Conservation (phyloP, 2,113 vertebrate genomes). For the Myiagra hebetior region DNA sequence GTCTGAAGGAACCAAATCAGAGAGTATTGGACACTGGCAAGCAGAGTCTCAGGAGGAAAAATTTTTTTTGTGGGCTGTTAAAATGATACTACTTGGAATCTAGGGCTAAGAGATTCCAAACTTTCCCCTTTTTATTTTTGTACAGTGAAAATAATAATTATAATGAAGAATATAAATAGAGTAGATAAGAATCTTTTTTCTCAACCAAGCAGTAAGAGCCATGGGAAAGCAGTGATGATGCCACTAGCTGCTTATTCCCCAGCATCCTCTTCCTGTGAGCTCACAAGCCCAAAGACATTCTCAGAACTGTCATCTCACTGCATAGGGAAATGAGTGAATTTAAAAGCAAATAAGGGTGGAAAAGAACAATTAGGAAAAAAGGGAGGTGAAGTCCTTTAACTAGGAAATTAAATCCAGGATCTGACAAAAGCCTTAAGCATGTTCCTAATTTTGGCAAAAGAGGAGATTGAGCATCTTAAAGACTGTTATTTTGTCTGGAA, state of each 20-base stretch:
- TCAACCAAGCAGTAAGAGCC: neutral
- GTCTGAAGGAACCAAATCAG: neutral
- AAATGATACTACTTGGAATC: neutral
- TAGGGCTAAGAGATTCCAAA: neutral
- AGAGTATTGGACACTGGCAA: neutral
- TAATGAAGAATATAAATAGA: neutral
- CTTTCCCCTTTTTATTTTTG: neutral
- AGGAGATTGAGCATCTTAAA: neutral
- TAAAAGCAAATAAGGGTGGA: neutral
- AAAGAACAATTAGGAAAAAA: neutral
- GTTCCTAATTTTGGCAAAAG: conserved; percentile 13
- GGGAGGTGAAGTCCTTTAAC: neutral
- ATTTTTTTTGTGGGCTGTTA: neutral
- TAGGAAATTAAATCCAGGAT: conserved; percentile 41
- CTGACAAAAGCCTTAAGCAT: neutral
- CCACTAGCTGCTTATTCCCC: neutral
- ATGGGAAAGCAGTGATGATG: conserved; percentile 5
- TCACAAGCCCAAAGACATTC: neutral
- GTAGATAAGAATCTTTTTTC: neutral
- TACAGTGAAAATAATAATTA: neutral
- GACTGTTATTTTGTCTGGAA: neutral
- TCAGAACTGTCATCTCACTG: neutral
- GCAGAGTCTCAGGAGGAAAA: neutral
- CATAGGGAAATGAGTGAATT: neutral
- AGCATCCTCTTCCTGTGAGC: neutral